These are phyloP conservation scores for Drosophila seguyi DNA, from an alignment of 1,140 invertebrate genomes.

Conservation along the genomic window DNA sequence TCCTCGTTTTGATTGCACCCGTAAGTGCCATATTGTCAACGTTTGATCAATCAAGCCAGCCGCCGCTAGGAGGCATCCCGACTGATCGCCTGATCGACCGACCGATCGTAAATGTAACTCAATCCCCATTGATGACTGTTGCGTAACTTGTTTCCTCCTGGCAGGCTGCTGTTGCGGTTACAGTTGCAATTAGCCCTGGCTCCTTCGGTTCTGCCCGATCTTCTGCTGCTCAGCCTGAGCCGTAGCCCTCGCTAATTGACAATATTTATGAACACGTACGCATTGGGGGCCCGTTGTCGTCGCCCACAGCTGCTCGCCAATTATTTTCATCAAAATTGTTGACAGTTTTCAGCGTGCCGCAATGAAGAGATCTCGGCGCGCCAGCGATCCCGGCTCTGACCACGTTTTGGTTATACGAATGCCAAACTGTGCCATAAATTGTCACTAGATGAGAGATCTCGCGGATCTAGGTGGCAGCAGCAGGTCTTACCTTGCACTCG, in stretches of 20 bases:
- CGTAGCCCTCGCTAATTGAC: constrained; percentile 71
- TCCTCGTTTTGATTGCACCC: constrained; percentile 71
- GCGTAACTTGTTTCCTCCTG: constrained; percentile 74
- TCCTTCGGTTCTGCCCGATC: constrained; percentile 32
- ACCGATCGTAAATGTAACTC: constrained; percentile 80
- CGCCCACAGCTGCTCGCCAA: constrained; percentile 68
- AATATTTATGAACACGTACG: constrained; percentile 84
- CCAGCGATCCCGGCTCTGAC: constrained; percentile 23
- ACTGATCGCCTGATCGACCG: constrained; percentile 3
- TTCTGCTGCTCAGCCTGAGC: constrained; percentile 37
- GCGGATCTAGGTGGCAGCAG: constrained; percentile 22
- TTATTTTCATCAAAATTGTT: constrained; percentile 84
- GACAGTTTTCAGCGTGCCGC: constrained; percentile 65
- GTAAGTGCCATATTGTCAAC: constrained; percentile 83
- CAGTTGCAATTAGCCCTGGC: constrained; percentile 66
- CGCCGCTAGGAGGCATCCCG: constrained; percentile 47
- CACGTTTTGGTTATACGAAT: constrained; percentile 79
- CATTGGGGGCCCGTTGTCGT: constrained; percentile 65
- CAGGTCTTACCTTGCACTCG: constrained; percentile 57
- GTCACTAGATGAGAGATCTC: constrained; percentile 61
- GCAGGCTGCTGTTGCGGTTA: constrained; percentile 21
- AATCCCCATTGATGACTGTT: constrained; percentile 78
- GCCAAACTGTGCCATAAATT: constrained; percentile 68
- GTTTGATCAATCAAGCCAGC: constrained; percentile 79
- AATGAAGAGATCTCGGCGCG: constrained; percentile 65